Percentiles rank a stretch among this genome's conserved stretches.
Evolutionary conservation across 2,888 invertebrate genomes (phyloP).

Genomic region (Gasteruption jaculator): DNA sequence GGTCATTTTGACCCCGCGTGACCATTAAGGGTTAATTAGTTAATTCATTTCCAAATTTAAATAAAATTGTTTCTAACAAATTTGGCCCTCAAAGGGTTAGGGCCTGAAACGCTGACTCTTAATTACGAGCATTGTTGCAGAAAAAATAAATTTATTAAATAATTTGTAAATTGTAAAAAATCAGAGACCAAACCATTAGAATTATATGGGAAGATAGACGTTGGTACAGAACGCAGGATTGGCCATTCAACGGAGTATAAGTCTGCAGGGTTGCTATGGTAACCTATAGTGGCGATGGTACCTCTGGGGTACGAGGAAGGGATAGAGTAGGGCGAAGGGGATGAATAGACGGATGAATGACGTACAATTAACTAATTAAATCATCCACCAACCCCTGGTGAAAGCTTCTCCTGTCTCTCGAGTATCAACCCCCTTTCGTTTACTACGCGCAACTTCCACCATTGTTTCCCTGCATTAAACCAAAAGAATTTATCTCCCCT

Average conservation of each 20-base stretch:
- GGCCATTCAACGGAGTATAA: slow-evolving; percentile 27
- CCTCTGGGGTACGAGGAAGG: slow-evolving; percentile 23
- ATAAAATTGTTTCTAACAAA: too few species aligned
- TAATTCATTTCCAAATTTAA: too few species aligned
- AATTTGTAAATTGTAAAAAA: too few species aligned
- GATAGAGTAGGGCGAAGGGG: slow-evolving; percentile 37
- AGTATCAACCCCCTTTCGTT: slow-evolving; percentile 41
- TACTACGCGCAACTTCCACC: slow-evolving; percentile 30
- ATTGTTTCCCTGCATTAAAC: slow-evolving; percentile 25
- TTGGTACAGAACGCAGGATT: slow-evolving; percentile 21
- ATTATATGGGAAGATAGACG: too few species aligned
- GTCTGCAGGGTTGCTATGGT: slow-evolving; percentile 39
- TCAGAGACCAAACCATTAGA: too few species aligned
- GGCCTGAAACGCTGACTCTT: too few species aligned
- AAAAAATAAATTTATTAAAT: too few species aligned
- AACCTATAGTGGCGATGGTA: slow-evolving; percentile 28
- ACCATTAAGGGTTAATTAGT: too few species aligned
- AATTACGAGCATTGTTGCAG: too few species aligned
- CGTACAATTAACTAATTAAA: slow-evolving; percentile 52
- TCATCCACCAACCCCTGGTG: slow-evolving; percentile 46
- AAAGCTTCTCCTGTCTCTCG: slow-evolving; percentile 42
- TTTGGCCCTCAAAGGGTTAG: too few species aligned
- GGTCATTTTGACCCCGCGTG: too few species aligned
- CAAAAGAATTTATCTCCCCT: slow-evolving; percentile 10
- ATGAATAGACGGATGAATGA: slow-evolving; percentile 51